Base-by-base conservation (phyloP, 1,140 invertebrate genomes). In the Zophobas atratus region DNA sequence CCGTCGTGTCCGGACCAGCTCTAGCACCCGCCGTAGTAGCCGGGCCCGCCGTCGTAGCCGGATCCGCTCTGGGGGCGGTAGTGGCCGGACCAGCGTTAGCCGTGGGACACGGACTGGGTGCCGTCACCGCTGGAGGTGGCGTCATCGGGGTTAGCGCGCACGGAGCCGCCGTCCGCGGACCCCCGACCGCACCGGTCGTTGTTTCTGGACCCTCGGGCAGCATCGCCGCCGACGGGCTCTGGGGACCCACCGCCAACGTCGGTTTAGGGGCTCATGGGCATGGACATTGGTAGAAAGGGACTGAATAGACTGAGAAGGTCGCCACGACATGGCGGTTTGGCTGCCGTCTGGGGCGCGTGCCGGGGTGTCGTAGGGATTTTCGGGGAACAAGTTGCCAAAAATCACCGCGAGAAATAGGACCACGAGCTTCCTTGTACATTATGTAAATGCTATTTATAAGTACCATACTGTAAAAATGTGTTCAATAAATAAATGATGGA, bases 201-300 rank as follows among this genome's bases (percentile, higher is more conserved):
- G 53, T 78, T 6, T 6, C 57, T n/a, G 77, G 77, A 70, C 77
- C 77, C 38, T 43, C 77, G 55, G 77, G 77, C 34, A 78, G 75
- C 49, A 51, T 78, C 38, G 36, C 57, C 38, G 77, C 77, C 49
- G 49, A 48, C 41, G 77, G 77, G 1, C 71, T 78, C 71, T 78
- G 77, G 77, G 77, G 77, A 70, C 77, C 77, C 53, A 78, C 77
- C 32, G 71, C 71, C 36, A 73, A 73, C 51, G 39, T 73, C n/a
- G 71, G 71, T n/a, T 51, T 72, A 32, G 70, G 60, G 38, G 38
- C 41, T 72, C 70, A 72, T 72, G 70, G 70, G 34, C 46, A 72
- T 51, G 70, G 70, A 1, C 20, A 20, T 20, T 72, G 70, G 70
- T 72, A 72, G 36, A 53, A 41, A 43, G 8, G 60, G 43, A 67